These are phyloP conservation scores for Crenuchus spilurus DNA, from an alignment of 2,797 vertebrate species.

Conservation along the genomic window DNA sequence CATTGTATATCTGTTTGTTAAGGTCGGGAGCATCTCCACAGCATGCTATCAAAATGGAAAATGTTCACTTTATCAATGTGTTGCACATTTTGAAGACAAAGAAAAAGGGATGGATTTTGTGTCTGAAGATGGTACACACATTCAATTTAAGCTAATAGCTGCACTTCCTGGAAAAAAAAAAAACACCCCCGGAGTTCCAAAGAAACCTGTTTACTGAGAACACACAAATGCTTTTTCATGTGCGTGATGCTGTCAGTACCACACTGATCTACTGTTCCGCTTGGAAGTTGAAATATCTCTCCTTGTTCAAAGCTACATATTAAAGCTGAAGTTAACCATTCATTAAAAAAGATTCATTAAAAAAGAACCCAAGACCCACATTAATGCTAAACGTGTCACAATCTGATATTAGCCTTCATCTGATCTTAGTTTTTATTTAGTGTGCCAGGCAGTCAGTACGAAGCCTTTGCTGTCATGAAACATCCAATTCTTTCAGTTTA, in stretches of 20 bases:
- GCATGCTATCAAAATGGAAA: neutral
- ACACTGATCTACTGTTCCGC: neutral
- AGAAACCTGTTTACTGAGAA: slow-evolving; percentile 31
- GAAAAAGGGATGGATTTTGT: slow-evolving; percentile 9
- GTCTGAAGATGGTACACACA: neutral
- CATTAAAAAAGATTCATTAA: neutral
- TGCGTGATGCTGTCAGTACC: neutral
- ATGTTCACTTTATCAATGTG: neutral
- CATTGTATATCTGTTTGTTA: neutral
- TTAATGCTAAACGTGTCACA: neutral
- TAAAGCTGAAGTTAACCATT: neutral
- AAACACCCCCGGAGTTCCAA: neutral
- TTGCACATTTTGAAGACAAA: neutral
- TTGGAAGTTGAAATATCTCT: neutral
- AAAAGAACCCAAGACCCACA: neutral
- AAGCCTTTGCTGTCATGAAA: too few relatives aligned
- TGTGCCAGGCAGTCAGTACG: neutral
- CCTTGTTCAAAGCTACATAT: neutral
- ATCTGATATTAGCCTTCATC: neutral
- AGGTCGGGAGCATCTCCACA: neutral
- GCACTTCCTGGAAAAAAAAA: slow-evolving; percentile 15
- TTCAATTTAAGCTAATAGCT: slow-evolving; percentile 19
- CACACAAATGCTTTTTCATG: neutral
- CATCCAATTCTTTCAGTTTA: too few relatives aligned
- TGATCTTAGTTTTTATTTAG: neutral